Percentiles rank a stretch among this genome's conserved stretches.
These are phyloP conservation scores for Sphenodon punctatus DNA, from an alignment of 2,797 vertebrate species.

Conservation along the genomic window DNA sequence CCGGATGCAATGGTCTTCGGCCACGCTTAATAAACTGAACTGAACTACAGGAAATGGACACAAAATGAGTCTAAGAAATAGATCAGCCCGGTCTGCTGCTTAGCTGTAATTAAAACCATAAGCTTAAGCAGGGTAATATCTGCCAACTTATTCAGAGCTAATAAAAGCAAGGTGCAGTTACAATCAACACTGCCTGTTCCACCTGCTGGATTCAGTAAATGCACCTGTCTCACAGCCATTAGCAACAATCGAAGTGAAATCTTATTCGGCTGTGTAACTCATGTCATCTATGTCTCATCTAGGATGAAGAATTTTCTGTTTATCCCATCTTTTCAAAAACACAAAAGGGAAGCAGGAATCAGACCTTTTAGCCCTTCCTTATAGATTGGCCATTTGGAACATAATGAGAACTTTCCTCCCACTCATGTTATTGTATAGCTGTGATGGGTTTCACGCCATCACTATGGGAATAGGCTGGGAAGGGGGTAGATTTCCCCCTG, in stretches of 20 bases:
- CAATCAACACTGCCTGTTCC: slow-evolving; percentile 14
- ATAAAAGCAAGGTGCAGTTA: neutral
- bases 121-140: neutral
- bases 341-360: neutral
- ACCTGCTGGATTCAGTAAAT: neutral
- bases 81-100: neutral
- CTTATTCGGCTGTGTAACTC: neutral
- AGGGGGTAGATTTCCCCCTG: no score
- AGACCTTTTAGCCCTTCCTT: no score
- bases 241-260: neutral
- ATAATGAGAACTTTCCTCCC: no score
- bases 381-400: no score
- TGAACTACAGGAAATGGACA: no score
- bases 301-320: neutral
- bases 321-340: neutral
- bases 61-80: neutral
- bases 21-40: no score
- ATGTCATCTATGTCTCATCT: neutral
- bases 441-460: no score
- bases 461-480: no score
- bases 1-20: no score
- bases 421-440: no score
- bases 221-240: neutral
- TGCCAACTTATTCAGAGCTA: no score
- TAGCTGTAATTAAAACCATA: neutral